phyloP scores from a whole-genome alignment of 2,113 vertebrate genomes.

The Daboia siamensis region DNA sequence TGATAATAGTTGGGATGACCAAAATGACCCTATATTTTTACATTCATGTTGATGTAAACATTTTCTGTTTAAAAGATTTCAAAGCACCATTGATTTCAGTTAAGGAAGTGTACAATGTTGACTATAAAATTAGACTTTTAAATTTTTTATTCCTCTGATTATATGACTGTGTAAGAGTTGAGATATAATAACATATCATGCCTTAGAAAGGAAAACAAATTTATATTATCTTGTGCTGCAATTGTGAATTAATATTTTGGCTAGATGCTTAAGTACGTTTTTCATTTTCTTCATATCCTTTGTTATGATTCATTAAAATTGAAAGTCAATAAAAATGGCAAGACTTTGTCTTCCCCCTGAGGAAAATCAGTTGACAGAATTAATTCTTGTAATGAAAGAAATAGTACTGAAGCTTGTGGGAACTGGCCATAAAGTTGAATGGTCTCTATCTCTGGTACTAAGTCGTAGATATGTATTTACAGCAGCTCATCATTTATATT shows the following conservation, averaged over 20 bases:
- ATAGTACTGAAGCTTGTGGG: neutral
- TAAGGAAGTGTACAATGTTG: neutral
- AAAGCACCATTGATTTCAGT: neutral
- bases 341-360: neutral
- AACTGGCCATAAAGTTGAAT: neutral
- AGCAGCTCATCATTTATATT: neutral
- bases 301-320: neutral
- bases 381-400: neutral
- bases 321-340: neutral
- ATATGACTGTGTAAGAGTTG: neutral
- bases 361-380: neutral
- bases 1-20: neutral
- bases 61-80: neutral
- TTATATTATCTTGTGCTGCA: neutral
- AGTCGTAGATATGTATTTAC: neutral
- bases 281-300: neutral
- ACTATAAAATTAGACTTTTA: neutral
- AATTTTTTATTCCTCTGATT: neutral
- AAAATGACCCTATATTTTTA: neutral
- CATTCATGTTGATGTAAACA: neutral
- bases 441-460: neutral
- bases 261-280: neutral
- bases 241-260: neutral
- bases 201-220: neutral
- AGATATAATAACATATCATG: neutral